Evolutionary conservation across 1,140 invertebrate species (phyloP), one percentile per base, ranked within the genome.

Genomic region (Pararge aegeria): DNA sequence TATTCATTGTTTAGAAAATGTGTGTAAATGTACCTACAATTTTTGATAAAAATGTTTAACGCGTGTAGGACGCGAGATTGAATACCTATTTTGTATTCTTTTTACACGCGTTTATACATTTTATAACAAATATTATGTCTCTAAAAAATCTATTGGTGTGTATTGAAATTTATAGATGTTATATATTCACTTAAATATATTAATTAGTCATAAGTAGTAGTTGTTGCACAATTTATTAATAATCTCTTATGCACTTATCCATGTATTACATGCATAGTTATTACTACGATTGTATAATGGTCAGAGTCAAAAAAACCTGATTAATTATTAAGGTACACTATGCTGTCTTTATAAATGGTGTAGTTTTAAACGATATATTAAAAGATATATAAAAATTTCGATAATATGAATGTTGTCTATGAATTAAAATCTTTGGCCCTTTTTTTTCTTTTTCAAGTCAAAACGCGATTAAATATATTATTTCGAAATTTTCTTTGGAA

Each of bases 61-160:
- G 70, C 70, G 72, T 80, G 82, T 77, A 74, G 70, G 81, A 81
- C 82, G 82, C 82, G 84, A 85, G 80, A 78, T 81, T 73, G 75
- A 73, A 75, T 81, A 83, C 68, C 55, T 62, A 56, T 71, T 66
- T 72, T 66, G 70, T 80, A 80, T 78, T 82, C 78, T 65, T 70
- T 78, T 75, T 82, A 77, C 78, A 81, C 71, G 74, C 69, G 68
- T 80, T 81, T 64, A 67, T 64, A 74, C 66, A 77, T 83, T 80
- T 83, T 67, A 58, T 66, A 61, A 15, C 38, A 34, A 10, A 52
- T 15, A 30, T 64, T 60, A 60, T 42, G 48, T 29, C 48, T 61
- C 49, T 55, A 34, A 50, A 42, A 40, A 37, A 21, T 49, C 19
- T 34, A 29, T 27, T 46, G 0, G 27, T 61, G 40, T 61, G 34